Base-by-base conservation (phyloP, 2,888 invertebrate genomes). In the Serripes groenlandicus region DNA sequence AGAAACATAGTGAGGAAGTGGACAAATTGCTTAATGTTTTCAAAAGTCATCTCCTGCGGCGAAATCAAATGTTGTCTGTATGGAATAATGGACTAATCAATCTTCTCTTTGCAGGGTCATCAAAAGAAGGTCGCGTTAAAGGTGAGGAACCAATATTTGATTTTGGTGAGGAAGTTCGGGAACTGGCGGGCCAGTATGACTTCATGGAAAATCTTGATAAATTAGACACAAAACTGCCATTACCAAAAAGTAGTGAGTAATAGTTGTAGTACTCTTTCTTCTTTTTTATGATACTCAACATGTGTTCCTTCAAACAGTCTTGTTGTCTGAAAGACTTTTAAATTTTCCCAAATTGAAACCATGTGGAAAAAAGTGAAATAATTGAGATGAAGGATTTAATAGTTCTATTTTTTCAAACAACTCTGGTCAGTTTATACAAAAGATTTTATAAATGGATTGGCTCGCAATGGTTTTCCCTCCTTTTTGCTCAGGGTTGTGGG, bases 121-220 rank as follows among this genome's bases (percentile, higher is more conserved):
- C 56, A 56, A 66, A 66, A 66, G 66, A 66, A 4, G 42, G 42
- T 9, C 37, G 28, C 23, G 42, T 42, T 35, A 77, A 76, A 69
- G 75, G 52, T 7, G 66, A 37, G 11, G 68, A 74, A n/a, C 75
- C 79, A 32, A 87, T 86, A 83, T 90, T 93, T 74, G 93, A 93
- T 72, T 92, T 93, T 79, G 91, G 88, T 11, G 91, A 91, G 21
- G 91, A 92, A 9, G 90, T 89, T 21, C 83, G 76, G 35, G 88
- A 88, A 72, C 78, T 86, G 28, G 70, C 83, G 32, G 86, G 87
- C 56, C 87, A 90, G 64, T 82, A 88, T 54, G 90, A 91, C 75
- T 89, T 90, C 66, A 86, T 80, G 75, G 91, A 90, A 30, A 89
- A 66, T 23, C 88, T 78, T 86, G 89, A 69, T 72, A 87, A 76